Evolutionary conservation across 1,140 invertebrate genomes (phyloP).

Genomic region (Polypedilum pembai): DNA sequence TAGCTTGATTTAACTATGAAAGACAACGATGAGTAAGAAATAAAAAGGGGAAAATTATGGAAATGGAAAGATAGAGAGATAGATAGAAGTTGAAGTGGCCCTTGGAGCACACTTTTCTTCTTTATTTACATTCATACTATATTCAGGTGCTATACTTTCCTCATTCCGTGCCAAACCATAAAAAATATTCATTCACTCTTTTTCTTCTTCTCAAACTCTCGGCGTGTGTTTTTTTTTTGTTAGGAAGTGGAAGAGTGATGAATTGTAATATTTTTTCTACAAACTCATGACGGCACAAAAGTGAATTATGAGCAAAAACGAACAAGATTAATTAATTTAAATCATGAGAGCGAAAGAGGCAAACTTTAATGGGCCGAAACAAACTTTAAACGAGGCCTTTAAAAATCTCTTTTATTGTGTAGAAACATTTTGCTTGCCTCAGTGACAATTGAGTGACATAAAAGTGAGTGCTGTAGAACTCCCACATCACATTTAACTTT

Average conservation of each 20-base stretch:
- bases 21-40: no score
- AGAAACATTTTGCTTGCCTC: no score
- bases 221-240: no score
- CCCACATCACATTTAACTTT: neutral
- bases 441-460: no score
- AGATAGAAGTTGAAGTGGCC: neutral
- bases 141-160: neutral
- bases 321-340: slow-evolving; percentile 28
- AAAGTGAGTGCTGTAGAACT: no score
- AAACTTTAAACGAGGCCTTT: no score
- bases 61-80: neutral
- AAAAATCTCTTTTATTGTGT: no score
- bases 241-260: neutral
- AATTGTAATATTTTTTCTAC: slow-evolving; percentile 22
- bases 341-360: neutral
- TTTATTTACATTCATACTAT: neutral
- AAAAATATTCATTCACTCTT: neutral
- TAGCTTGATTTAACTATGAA: no score
- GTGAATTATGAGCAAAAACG: slow-evolving; percentile 22
- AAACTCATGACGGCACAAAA: neutral
- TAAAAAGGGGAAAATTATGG: neutral
- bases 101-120: neutral
- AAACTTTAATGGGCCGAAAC: no score
- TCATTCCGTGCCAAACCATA: neutral
- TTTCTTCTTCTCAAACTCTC: no score